Evolutionary conservation across 2,797 vertebrate species (phyloP).

Genomic region (Ibycter americanus): DNA sequence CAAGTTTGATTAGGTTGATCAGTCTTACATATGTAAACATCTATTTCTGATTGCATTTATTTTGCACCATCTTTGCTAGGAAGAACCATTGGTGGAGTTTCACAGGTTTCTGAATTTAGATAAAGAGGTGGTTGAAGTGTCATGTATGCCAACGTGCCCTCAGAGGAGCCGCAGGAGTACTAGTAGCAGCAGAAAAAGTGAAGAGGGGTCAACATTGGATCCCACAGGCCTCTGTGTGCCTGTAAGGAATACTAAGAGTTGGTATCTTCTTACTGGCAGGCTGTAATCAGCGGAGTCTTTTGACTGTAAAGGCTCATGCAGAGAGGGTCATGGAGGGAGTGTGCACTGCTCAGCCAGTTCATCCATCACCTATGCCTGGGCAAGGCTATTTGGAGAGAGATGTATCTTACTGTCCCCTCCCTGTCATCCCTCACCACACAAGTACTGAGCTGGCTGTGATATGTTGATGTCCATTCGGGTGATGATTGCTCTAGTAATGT

Average conservation of each 20-base stretch:
- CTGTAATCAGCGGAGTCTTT: background rate
- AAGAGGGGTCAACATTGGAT: background rate
- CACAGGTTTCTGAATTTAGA: background rate
- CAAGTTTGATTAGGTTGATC: background rate
- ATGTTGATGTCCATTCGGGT: background rate
- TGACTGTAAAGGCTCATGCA: background rate
- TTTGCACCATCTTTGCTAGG: background rate
- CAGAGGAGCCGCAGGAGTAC: background rate
- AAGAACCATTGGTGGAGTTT: background rate
- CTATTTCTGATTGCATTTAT: background rate
- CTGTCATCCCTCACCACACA: background rate
- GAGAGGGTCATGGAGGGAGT: background rate
- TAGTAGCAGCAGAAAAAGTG: background rate
- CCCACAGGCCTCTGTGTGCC: background rate
- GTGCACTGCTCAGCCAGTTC: background rate
- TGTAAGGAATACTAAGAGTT: background rate
- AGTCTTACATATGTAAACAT: background rate
- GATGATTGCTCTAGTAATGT: background rate
- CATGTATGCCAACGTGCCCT: background rate
- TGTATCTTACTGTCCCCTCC: background rate
- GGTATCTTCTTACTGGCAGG: background rate
- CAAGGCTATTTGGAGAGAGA: background rate
- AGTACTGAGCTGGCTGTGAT: background rate
- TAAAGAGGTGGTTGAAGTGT: background rate
- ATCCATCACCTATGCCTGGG: background rate